Percentiles rank a stretch among this genome's conserved stretches.
phyloP scores from a whole-genome alignment of 2,888 invertebrate genomes.

The Morpho achilles region DNA sequence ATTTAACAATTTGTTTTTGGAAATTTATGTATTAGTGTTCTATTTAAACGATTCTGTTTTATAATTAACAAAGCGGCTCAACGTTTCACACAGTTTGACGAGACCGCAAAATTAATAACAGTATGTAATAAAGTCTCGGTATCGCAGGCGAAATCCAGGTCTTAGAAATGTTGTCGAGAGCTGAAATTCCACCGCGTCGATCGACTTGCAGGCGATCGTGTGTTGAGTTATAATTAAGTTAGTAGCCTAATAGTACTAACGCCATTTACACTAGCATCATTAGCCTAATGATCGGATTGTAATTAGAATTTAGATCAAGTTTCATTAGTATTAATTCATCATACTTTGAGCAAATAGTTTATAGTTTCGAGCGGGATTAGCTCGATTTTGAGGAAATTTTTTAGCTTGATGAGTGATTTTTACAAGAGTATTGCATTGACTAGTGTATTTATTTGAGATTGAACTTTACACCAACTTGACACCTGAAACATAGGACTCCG shows the following conservation, averaged over 20 bases:
- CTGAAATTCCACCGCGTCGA: constrained; percentile 16
- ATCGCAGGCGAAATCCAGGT: constrained; percentile 17
- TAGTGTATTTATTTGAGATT: too few species aligned
- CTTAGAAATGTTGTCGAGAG: constrained; percentile 18
- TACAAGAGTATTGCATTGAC: too few species aligned
- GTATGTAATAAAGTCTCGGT: not conserved
- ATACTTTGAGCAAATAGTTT: constrained; percentile 6
- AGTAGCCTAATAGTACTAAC: constrained; percentile 55
- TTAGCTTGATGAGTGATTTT: too few species aligned
- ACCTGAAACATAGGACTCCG: too few species aligned
- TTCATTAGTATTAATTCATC: constrained; percentile 9
- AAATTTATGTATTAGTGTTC: too few species aligned
- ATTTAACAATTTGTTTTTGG: too few species aligned
- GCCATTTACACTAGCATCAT: constrained; percentile 54
- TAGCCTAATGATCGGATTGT: constrained; percentile 44
- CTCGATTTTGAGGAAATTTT: too few species aligned
- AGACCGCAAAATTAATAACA: constrained; percentile 21
- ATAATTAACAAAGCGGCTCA: not conserved
- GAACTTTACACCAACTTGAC: too few species aligned
- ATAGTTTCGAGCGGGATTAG: not conserved
- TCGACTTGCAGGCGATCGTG: constrained; percentile 12
- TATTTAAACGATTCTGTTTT: too few species aligned
- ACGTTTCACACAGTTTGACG: constrained; percentile 3
- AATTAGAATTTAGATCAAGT: constrained; percentile 27
- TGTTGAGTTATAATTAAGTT: constrained; percentile 48